Conservation (phyloP, 2,113 vertebrate species). For the Ciconia maguari region DNA sequence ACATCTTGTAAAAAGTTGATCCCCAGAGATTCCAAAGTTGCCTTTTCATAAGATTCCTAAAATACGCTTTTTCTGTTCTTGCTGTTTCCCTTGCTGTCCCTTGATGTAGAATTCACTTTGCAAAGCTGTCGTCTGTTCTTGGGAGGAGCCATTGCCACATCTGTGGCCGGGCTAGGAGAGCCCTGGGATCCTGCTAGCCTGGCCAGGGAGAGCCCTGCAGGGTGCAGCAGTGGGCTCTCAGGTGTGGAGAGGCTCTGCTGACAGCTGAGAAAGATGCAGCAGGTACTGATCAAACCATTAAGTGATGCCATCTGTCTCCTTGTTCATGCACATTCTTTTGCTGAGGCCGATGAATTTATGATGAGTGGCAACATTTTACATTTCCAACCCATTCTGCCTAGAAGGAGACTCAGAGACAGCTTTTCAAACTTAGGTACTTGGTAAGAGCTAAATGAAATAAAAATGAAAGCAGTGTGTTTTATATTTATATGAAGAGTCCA, state of each 20-base stretch:
- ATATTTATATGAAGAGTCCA: not conserved
- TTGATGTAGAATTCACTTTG: not conserved
- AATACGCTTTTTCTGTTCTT: not conserved
- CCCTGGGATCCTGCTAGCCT: not conserved
- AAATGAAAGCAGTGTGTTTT: not conserved
- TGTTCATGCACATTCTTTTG: not conserved
- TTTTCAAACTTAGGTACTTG: not conserved
- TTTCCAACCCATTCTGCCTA: not conserved
- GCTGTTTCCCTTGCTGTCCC: not conserved
- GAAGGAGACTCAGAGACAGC: not conserved
- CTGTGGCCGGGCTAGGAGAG: not conserved
- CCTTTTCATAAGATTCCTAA: not conserved
- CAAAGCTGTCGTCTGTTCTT: not conserved
- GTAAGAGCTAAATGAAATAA: not conserved
- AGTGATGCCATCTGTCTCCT: not conserved
- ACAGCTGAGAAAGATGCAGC: not conserved
- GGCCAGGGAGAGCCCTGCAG: fast-evolving
- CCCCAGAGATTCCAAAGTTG: not conserved
- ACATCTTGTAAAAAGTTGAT: not conserved
- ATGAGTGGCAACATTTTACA: not conserved
- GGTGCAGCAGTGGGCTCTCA: not conserved
- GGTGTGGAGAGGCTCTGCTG: not conserved
- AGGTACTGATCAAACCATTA: not conserved
- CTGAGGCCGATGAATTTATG: not conserved
- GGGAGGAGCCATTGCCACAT: not conserved